Conservation (phyloP, 2,113 vertebrate genomes). For the Acanthisitta chloris region DNA sequence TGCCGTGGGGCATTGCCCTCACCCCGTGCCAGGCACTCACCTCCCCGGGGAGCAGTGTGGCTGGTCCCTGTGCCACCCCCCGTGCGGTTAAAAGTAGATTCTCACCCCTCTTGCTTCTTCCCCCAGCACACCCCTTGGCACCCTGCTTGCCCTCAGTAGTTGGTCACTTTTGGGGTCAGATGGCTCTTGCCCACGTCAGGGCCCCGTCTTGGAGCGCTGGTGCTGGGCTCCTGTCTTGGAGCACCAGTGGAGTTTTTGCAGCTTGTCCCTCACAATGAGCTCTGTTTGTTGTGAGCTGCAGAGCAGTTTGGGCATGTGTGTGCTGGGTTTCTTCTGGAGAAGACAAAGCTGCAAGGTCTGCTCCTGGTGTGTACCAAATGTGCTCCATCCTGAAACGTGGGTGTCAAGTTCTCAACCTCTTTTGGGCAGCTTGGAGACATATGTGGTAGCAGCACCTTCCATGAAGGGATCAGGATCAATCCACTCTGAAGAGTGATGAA, state of each 20-base stretch:
- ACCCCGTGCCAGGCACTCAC: no score
- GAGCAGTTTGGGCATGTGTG: background rate
- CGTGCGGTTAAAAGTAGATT: background rate
- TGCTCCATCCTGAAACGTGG: rapidly evolving
- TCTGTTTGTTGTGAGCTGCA: rapidly evolving
- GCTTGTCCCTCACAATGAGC: background rate
- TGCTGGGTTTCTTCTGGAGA: background rate
- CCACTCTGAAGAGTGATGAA: background rate
- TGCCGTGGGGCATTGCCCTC: no score
- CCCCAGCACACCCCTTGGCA: rapidly evolving
- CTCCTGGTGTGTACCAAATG: background rate
- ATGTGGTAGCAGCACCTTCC: background rate
- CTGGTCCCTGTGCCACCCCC: rapidly evolving
- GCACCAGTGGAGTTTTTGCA: background rate
- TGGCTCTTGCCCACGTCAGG: rapidly evolving
- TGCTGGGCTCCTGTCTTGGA: no score
- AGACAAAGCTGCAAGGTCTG: background rate
- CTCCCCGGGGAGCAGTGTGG: background rate
- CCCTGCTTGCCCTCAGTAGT: background rate
- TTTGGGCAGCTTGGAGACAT: background rate
- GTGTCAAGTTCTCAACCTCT: rapidly evolving
- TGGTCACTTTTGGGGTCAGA: background rate
- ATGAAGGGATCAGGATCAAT: no score
- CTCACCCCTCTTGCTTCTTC: no score
- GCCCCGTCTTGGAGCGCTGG: background rate